Conservation (phyloP, 2,113 vertebrate genomes). For the Neomonachus schauinslandi region DNA sequence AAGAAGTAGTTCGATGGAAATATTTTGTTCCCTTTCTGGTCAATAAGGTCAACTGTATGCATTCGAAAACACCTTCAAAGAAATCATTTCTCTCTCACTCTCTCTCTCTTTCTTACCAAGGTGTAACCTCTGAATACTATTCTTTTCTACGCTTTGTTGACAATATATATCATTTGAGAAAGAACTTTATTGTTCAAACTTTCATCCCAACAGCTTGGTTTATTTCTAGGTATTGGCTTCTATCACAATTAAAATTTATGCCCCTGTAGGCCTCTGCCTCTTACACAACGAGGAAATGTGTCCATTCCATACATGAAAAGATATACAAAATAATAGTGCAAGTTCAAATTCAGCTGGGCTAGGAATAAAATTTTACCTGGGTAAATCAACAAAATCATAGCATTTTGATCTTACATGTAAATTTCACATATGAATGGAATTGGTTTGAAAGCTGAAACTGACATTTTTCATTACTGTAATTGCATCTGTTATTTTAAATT, state of each 20-base stretch:
- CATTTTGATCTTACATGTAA: conserved; percentile 6
- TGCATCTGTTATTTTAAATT: conserved; percentile 19
- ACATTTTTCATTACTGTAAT: not conserved
- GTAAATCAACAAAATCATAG: not conserved
- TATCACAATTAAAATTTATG: not conserved
- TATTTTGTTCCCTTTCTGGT: not conserved
- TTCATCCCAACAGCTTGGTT: not conserved
- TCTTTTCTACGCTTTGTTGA: not conserved
- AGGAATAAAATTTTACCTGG: conserved; percentile 23
- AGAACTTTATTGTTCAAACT: not conserved
- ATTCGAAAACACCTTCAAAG: not conserved
- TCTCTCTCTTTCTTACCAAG: not conserved
- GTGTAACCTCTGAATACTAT: not conserved
- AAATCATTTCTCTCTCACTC: not conserved
- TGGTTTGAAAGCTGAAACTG: conserved; percentile 28
- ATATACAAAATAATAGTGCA: not conserved
- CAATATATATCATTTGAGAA: not conserved
- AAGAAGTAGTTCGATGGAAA: not conserved
- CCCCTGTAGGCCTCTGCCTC: not conserved
- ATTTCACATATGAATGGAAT: not conserved
- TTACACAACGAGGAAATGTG: not conserved
- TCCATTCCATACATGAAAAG: not conserved
- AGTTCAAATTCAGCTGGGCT: not conserved
- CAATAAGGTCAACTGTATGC: not conserved
- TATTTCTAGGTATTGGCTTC: not conserved